Evolutionary conservation across 2,113 vertebrate genomes (phyloP).

Genomic region (Muntiacus muntjak): DNA sequence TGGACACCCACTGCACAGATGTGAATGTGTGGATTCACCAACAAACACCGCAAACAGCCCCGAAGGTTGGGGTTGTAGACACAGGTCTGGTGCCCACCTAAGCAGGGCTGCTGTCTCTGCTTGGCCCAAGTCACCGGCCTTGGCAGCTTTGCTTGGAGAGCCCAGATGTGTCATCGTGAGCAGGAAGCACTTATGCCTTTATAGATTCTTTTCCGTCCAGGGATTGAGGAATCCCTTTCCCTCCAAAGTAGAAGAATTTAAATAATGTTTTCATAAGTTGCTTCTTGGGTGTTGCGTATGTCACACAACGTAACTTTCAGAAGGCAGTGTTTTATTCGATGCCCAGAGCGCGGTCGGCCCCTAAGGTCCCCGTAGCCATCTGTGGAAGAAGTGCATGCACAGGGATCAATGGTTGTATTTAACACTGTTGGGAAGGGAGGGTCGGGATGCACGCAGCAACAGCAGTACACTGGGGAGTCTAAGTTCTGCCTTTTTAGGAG

Average conservation of each 20-base stretch:
- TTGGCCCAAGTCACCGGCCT: background rate
- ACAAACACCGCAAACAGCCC: background rate
- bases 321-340: background rate
- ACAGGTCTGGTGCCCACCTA: background rate
- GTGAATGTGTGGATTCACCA: background rate
- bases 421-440: background rate
- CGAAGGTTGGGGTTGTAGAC: no score
- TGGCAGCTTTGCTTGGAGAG: background rate
- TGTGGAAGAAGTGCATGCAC: background rate
- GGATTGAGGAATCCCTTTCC: background rate
- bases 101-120: background rate
- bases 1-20: background rate
- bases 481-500: background rate
- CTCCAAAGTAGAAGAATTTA: background rate
- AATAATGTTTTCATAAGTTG: background rate
- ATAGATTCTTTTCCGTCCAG: background rate
- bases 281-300: background rate
- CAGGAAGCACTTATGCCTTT: background rate
- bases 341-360: background rate
- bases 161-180: background rate
- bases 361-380: background rate
- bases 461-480: background rate
- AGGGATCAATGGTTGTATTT: background rate
- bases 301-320: background rate
- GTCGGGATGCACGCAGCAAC: background rate